Evolutionary conservation across 2,113 vertebrate species (phyloP), one percentile per base, ranked within the genome.

Genomic region (Trematomus loennbergii): DNA sequence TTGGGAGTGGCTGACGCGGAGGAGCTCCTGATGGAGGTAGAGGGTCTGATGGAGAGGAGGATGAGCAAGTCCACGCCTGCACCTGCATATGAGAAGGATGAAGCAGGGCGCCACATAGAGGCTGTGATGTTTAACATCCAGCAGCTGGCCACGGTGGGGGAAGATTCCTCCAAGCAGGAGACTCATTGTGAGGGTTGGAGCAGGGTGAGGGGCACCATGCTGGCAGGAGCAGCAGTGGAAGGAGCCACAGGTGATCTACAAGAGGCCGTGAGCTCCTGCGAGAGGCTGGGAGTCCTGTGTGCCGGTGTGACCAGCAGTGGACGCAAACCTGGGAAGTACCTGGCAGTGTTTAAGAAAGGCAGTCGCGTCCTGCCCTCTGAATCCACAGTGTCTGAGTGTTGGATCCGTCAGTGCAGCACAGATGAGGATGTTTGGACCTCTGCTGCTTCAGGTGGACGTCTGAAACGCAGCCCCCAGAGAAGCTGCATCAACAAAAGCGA

Each of bases 41-140:
- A 79, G 0, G 67, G 18, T 17, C 53, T 95, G 2, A 94, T 94
- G 43, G 75, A 90, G 50, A 80, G 52, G 55, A 77, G 74, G 72
- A 74, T 75, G 53, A 78, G 63, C 46, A 83, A 74, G 54, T 75
- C 57, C 20, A 64, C 69, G 15, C 18, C 80, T 58, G 0, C 68
- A 57, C 59, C 74, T n/a, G 3, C 63, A 71, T 71, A 77, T 8
- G 16, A 52, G 12, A 63, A 43, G 15, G 40, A 74, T 11, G 10
- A 66, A 71, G 16, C 69, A 2, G 64, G 91, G 63, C 65, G 2
- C 25, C 90, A 91, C 7, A 74, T 92, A 9, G 91, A 95, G 53
- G 90, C 95, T 0, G 83, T 96, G 55, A 90, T 93, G 82, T 96
- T 96, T 40, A 93, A 95, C 73, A 92, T 98, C 76, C 91, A 91